Base-by-base conservation (phyloP, 2,113 vertebrate genomes). In the Neogale vison region DNA sequence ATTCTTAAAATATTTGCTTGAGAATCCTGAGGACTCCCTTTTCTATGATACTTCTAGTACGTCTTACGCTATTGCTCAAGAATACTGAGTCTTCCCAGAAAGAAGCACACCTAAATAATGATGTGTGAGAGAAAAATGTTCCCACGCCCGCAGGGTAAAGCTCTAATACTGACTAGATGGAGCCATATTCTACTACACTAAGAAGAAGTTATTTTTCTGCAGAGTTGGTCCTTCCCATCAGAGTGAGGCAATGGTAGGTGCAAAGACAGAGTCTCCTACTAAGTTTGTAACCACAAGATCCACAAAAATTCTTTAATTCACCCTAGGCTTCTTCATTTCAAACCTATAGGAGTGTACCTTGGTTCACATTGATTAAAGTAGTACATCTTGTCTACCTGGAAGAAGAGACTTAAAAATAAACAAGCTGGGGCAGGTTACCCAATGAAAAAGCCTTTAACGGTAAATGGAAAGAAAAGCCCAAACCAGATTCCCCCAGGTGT, bases 361-460 rank as follows among this genome's bases (percentile, higher is more conserved):
- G 11, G 50, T 74, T 71, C 67, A 24, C 29, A 26, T 50, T 82
- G 83, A 17, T 82, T 79, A 81, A 90, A 95, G 39, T 36, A 69
- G 29, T 59, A n/a, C 6, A 23, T 94, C 72, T 69, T 93, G 10
- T 95, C 23, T 77, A 77, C 13, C 34, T 45, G 42, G 50, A 72
- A 71, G 31, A 63, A 36, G 71, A 79, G 21, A 55, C 34, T 80
- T 93, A 3, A 77, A 88, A 84, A 45, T 24, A 93, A 24, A 8
- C 47, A 74, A 81, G 50, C 29, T 45, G n/a, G 57, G 55, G 23
- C 20, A 50, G 72, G 31, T 80, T 84, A 69, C 23, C 74, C 26
- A 26, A 47, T 74, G 57, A 94, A 87, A 97, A 79, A 52, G 10
- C 55, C 93, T 90, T 97, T 80, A 89, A 95, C 80, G 92, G 24